A percentile compares a stretch with the other conserved stretches of the same genome.
phyloP scores from a whole-genome alignment of 2,113 vertebrate species.

The Candoia aspera region DNA sequence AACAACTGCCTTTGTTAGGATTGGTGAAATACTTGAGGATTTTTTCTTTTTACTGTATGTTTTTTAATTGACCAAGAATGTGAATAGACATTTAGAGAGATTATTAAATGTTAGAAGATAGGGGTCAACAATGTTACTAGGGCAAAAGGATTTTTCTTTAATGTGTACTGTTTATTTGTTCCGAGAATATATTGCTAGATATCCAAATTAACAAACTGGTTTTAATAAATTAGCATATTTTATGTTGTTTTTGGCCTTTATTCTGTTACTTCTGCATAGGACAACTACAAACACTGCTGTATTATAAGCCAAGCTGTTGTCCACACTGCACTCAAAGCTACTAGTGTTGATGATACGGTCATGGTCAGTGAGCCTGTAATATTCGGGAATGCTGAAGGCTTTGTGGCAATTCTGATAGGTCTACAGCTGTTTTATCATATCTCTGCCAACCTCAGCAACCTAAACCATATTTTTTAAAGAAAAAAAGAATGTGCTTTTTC shows the following conservation, averaged over 20 bases:
- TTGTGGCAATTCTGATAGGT: not conserved
- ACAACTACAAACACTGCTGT: not conserved
- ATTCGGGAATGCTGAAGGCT: conserved; percentile 21
- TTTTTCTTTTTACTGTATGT: not conserved
- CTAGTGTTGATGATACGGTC: conserved; percentile 14
- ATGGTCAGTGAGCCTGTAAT: conserved; percentile 21
- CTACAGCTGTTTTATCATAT: conserved; percentile 4
- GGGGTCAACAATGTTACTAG: conserved; percentile 1
- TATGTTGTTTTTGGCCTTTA: not conserved
- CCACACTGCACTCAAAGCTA: not conserved
- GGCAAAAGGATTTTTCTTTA: not conserved
- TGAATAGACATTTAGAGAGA: not conserved
- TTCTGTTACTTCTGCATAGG: not conserved
- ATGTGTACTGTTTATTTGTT: not conserved
- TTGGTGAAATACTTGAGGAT: not conserved
- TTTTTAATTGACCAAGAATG: not conserved
- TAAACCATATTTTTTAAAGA: conserved; percentile 21
- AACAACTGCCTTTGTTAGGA: not conserved
- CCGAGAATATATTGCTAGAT: not conserved
- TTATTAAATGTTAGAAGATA: not conserved
- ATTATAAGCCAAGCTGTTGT: not conserved
- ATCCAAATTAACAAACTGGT: not conserved
- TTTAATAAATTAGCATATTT: not conserved
- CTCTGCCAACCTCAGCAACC: conserved; percentile 29
- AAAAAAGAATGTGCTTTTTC: not conserved